Evolutionary conservation across 2,797 vertebrate species (phyloP).

Genomic region (Discoglossus pictus): DNA sequence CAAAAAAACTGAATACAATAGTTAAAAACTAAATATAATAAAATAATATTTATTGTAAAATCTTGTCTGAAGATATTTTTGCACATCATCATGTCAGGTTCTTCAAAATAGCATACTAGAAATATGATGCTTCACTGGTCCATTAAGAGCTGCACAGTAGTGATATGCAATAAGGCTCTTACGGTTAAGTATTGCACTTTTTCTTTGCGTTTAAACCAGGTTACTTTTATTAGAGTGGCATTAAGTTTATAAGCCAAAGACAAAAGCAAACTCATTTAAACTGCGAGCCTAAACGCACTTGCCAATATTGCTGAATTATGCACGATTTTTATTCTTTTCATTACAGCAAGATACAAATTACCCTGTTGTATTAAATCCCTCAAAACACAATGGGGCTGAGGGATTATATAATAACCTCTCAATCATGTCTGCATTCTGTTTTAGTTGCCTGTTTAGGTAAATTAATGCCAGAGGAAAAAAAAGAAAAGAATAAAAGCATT

Average conservation of each 20-base stretch:
- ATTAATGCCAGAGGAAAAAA: too few relatives aligned
- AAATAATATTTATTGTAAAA: too few relatives aligned
- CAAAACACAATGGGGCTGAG: not conserved
- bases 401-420: not conserved
- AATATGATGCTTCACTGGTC: too few relatives aligned
- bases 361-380: not conserved
- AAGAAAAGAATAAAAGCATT: too few relatives aligned
- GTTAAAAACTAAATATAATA: too few relatives aligned
- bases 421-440: too few relatives aligned
- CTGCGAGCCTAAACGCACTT: constrained; percentile 20
- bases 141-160: not conserved
- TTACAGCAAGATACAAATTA: not conserved
- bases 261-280: constrained; percentile 29
- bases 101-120: too few relatives aligned
- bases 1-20: too few relatives aligned
- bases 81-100: too few relatives aligned
- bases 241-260: constrained; percentile 31
- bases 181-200: constrained; percentile 19
- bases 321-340: not conserved
- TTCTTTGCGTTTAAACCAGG: constrained; percentile 24
- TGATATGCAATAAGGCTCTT: constrained; percentile 5
- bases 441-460: too few relatives aligned
- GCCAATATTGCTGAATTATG: constrained; percentile 12
- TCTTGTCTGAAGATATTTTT: too few relatives aligned
- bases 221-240: constrained; percentile 24